Evolutionary conservation across 1,140 invertebrate species (phyloP), one percentile per base, ranked within the genome.

Genomic region (Potamilus streckersoni): DNA sequence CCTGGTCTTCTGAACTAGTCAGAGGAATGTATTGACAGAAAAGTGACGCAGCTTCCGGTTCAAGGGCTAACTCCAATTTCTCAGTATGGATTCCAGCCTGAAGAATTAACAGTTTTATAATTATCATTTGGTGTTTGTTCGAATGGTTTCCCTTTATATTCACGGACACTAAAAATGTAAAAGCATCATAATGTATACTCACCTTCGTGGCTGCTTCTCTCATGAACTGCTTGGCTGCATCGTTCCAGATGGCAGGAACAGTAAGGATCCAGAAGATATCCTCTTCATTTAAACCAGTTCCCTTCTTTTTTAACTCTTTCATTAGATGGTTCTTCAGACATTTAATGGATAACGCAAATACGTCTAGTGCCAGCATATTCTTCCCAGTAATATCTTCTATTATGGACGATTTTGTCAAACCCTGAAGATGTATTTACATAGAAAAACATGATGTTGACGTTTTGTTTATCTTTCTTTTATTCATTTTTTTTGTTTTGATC

Each of bases 231-330:
- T 73, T 73, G 6, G 71, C 71, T 19, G 17, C 17, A 55, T 73
- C 62, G 38, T 73, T 64, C 71, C 71, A 73, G 12, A 71, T 71
- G 19, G 70, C 70, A n/a, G 70, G 70, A 49, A 71, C 70, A 56
- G 70, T 71, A 20, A 73, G 55, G 20, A 73, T 64, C 71, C 71
- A 73, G 58, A 73, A 59, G 16, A 73, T 67, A 31, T 73, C 71
- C 13, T 65, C 57, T 56, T 61, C 60, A 6, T 23, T 61, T 8
- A 38, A 5, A 38, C 70, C 70, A 60, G 70, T 73, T 5, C 71
- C 71, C 60, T 59, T 56, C 23, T 27, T 20, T 6, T 73, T 23
- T 13, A 67, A 16, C n/a, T 31, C 12, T 27, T 65, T 55, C 62
- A 73, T 65, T 2, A 73, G 62, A 57, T 17, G 49, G 57, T 73